These are phyloP conservation scores for Conus canariensis DNA, from an alignment of 2,888 invertebrate species.

Conservation along the genomic window DNA sequence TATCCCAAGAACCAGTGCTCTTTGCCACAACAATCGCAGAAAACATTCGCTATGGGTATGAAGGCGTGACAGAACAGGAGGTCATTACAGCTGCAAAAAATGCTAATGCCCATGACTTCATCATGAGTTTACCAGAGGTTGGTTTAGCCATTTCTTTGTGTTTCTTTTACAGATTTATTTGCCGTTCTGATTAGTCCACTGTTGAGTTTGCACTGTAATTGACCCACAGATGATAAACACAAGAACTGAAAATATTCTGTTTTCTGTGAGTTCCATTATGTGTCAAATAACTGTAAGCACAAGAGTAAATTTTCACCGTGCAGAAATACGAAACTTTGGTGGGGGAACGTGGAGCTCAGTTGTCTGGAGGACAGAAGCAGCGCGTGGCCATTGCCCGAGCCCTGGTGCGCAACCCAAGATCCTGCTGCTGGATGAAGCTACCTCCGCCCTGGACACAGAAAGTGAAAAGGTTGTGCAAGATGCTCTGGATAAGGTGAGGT, in stretches of 20 bases:
- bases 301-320: too few species aligned
- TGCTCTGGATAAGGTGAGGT: slow-evolving; percentile 81
- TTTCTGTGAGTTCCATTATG: too few species aligned
- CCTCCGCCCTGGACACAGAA: slow-evolving; percentile 89
- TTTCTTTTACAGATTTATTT: neutral
- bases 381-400: slow-evolving; percentile 71
- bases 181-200: neutral
- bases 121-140: slow-evolving; percentile 67
- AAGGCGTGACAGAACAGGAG: slow-evolving; percentile 67
- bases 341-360: slow-evolving; percentile 53
- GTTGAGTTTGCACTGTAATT: too few species aligned
- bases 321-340: slow-evolving; percentile 60
- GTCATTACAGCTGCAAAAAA: slow-evolving; percentile 73
- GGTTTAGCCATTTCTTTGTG: neutral
- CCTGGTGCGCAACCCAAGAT: slow-evolving; percentile 84
- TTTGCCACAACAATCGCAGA: slow-evolving; percentile 81
- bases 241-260: too few species aligned
- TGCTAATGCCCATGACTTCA: slow-evolving; percentile 78
- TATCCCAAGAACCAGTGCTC: slow-evolving; percentile 84
- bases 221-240: too few species aligned
- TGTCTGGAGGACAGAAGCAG: slow-evolving; percentile 56
- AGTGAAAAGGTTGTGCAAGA: slow-evolving; percentile 91
- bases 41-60: slow-evolving; percentile 80
- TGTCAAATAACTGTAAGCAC: too few species aligned
- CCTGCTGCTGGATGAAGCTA: slow-evolving; percentile 86